Evolutionary conservation across 2,113 vertebrate genomes (phyloP).

Genomic region (Aleadryas rufinucha): DNA sequence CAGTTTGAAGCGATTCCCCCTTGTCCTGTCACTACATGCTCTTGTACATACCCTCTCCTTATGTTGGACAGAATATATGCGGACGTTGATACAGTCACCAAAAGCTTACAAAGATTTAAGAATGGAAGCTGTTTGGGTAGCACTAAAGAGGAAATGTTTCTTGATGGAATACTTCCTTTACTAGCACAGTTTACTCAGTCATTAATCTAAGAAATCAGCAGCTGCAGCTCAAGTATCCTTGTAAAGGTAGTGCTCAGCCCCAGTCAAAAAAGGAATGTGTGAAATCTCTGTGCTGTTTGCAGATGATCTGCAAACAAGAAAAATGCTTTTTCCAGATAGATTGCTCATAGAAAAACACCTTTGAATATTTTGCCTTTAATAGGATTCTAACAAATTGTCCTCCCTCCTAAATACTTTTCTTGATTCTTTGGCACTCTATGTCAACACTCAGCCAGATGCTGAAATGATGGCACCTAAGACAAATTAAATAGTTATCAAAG

Average conservation of each 20-base stretch:
- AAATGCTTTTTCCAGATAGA: background rate
- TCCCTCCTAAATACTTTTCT: background rate
- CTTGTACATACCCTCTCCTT: background rate
- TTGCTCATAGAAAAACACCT: background rate
- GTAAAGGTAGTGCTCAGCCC: background rate
- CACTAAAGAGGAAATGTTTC: background rate
- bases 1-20: background rate
- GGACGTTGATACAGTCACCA: background rate
- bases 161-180: background rate
- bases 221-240: background rate
- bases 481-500: background rate
- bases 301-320: background rate
- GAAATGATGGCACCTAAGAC: conserved; percentile 26
- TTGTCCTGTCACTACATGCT: background rate
- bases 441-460: conserved; percentile 21
- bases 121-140: background rate
- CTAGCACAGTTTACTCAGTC: background rate
- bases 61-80: background rate
- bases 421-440: background rate
- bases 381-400: background rate
- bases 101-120: background rate
- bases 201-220: background rate
- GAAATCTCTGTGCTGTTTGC: background rate
- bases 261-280: background rate
- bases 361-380: background rate